Conservation (phyloP, 2,797 vertebrate genomes). For the Pyrocephalus nanus region DNA sequence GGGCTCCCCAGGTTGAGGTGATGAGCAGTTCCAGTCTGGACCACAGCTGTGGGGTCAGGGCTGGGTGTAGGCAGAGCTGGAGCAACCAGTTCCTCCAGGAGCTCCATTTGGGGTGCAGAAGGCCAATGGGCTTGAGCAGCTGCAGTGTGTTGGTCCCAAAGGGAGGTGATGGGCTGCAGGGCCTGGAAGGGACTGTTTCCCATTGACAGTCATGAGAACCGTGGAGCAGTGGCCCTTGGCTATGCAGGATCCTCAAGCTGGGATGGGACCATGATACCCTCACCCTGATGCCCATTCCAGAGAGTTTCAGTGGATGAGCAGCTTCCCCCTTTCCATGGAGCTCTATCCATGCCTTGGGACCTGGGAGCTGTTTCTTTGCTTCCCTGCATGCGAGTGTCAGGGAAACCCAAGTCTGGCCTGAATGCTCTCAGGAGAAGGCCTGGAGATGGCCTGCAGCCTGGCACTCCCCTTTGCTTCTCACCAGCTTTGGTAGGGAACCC, state of each 20-base stretch:
- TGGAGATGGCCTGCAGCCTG: background rate
- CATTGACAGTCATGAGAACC: background rate
- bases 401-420: no score
- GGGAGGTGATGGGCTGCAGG: background rate
- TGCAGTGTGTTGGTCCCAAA: background rate
- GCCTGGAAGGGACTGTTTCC: background rate
- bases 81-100: background rate
- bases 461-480: background rate
- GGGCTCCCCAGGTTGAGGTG: background rate
- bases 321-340: background rate
- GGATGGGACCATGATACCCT: background rate
- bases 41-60: background rate
- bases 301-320: background rate
- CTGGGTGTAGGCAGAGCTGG: background rate
- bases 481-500: background rate
- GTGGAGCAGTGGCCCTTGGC: background rate
- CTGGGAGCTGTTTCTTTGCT: background rate
- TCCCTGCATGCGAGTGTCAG: background rate
- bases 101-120: background rate
- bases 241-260: background rate
- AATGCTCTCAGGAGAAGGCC: background rate
- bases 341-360: no score
- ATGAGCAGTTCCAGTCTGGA: background rate
- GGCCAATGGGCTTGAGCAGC: background rate
- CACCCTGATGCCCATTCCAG: background rate